Evolutionary conservation across 2,888 invertebrate species (phyloP), one percentile per base, ranked within the genome.

Genomic region (Andrena minutula): DNA sequence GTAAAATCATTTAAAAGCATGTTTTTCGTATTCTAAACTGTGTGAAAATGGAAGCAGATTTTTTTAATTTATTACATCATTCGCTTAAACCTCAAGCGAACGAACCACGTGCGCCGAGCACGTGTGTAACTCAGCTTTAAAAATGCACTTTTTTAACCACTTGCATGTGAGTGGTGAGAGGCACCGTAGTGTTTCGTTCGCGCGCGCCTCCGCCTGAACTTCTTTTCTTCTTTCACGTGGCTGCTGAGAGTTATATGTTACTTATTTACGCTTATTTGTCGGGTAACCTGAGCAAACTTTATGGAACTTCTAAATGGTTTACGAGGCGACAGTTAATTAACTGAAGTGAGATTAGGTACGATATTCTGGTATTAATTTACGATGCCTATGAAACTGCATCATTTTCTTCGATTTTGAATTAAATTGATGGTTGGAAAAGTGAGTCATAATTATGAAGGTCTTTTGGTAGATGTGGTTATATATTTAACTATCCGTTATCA

Each of bases 131-230:
- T 69, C 41, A 41, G 30, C 41, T 32, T 75, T 76, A 69, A 30
- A 56, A 56, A 72, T 72, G 65, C 65, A 82, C 71, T 75, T 85
- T 82, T 66, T 61, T 49, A 51, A 28, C 51, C 35, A 56, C 53
- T 49, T 30, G 71, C 85, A 82, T 78, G 82, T 85, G 75, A 85
- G 78, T 73, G 61, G 30, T 32, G 23, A 32, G 23, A 20, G 20
- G 6, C 35, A 35, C 70, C 10, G 41, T 28, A 28, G 41, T 23
- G 66, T 56, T 30, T 66, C 53, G 20, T 69, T 47, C 32, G 10
- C 4, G 16, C 32, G 6, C 16, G 12, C 4, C 16, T 61, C 8
- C 12, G 0, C 16, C 10, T 28, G 10, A 4, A 56, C 10, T n/a
- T 12, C 7, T 28, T 30, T 10, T 20, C 10, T n/a, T 20, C 28